phyloP scores from a whole-genome alignment of 1,140 invertebrate genomes.

The Drosophila virilis region DNA sequence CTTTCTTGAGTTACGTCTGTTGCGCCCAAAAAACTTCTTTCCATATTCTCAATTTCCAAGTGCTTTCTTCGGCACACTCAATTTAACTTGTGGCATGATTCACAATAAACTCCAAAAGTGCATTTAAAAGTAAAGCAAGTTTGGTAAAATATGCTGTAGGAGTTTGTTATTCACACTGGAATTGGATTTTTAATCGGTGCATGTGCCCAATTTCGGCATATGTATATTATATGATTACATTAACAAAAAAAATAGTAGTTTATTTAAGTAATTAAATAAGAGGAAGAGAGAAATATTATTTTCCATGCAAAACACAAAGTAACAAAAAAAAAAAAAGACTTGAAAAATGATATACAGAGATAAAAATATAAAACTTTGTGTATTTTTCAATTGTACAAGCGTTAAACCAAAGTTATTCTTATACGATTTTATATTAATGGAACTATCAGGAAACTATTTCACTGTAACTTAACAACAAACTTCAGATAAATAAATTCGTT shows the following conservation, averaged over 20 bases:
- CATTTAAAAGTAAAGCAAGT: constrained; percentile 31
- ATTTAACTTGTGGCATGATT: constrained; percentile 68
- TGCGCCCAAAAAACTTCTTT: constrained; percentile 20
- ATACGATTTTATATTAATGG: not conserved
- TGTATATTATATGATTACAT: no score
- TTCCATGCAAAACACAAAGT: no score
- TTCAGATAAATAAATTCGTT: constrained; percentile 2
- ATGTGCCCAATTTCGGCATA: no score
- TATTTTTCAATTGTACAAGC: no score
- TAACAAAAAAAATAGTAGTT: no score
- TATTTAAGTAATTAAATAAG: not conserved
- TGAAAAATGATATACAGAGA: not conserved
- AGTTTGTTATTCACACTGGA: not conserved
- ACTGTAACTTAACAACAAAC: not conserved
- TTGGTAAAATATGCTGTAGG: constrained; percentile 16
- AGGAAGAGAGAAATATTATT: no score
- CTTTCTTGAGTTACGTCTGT: constrained; percentile 55
- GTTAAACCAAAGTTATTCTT: not conserved
- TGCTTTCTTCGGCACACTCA: constrained; percentile 52
- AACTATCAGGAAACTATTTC: not conserved
- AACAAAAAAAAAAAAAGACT: no score
- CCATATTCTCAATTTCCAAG: constrained; percentile 40
- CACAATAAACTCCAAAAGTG: constrained; percentile 39
- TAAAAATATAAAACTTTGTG: no score
- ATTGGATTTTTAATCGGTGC: no score